phyloP scores from a whole-genome alignment of 2,797 vertebrate species.

The Sebastes vulpes region DNA sequence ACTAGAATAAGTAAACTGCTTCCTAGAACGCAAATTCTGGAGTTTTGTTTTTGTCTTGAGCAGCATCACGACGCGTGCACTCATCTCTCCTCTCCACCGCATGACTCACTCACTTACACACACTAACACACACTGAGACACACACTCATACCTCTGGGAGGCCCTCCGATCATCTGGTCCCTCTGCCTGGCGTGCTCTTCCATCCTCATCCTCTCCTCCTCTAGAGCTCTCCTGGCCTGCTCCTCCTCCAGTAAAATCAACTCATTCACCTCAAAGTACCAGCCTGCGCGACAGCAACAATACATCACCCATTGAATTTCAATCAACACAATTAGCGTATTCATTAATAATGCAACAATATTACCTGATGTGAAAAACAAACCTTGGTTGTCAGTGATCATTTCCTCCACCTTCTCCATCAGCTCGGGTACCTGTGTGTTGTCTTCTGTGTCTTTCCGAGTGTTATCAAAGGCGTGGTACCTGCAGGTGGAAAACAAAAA shows the following conservation, averaged over 20 bases:
- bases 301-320: not conserved
- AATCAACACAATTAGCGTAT: not conserved
- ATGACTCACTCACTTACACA: slow-evolving; percentile 11
- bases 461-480: slow-evolving; percentile 85
- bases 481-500: slow-evolving; percentile 33
- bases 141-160: slow-evolving; percentile 80
- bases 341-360: not conserved
- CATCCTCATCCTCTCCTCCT: slow-evolving; percentile 82
- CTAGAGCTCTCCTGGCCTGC: slow-evolving; percentile 77
- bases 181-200: slow-evolving; percentile 79
- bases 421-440: slow-evolving; percentile 84
- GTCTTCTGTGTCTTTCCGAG: slow-evolving; percentile 73
- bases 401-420: slow-evolving; percentile 86
- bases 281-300: slow-evolving; percentile 59
- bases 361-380: not conserved
- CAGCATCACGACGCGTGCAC: not conserved
- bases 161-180: slow-evolving; percentile 85
- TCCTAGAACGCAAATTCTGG: not conserved
- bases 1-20: slow-evolving; percentile 19
- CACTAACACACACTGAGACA: not conserved
- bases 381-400: slow-evolving; percentile 86
- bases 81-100: not conserved
- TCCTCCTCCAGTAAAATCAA: slow-evolving; percentile 79
- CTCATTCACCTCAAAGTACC: slow-evolving; percentile 86
- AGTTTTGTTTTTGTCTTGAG: slow-evolving; percentile 12